phyloP scores from a whole-genome alignment of 2,888 invertebrate species.

The Leistus spinibarbis region DNA sequence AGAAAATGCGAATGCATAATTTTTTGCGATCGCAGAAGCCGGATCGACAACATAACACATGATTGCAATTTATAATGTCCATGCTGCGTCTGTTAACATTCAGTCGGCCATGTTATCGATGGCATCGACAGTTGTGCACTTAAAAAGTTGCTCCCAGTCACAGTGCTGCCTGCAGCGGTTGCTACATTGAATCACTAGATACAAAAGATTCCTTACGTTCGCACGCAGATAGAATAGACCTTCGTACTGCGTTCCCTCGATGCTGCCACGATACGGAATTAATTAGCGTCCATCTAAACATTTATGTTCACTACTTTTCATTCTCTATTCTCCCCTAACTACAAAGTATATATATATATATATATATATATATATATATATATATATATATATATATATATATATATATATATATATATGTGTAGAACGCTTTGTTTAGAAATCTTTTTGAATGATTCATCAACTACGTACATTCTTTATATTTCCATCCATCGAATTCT shows the following conservation, averaged over 20 bases:
- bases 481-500: no score
- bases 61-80: conserved; percentile 52
- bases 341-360: no score
- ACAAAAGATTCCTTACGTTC: conserved; percentile 25
- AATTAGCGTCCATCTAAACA: neutral
- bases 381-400: no score
- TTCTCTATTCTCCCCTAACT: no score
- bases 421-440: no score
- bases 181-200: neutral
- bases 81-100: conserved; percentile 47
- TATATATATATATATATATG: no score
- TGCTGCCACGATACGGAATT: neutral
- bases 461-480: no score
- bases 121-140: conserved; percentile 19
- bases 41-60: conserved; percentile 48
- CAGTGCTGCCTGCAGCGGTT: neutral
- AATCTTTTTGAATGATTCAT: no score
- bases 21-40: conserved; percentile 29
- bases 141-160: conserved; percentile 3
- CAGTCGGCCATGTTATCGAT: conserved; percentile 40
- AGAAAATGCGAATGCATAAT: conserved; percentile 13
- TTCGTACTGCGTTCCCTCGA: neutral
- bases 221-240: neutral
- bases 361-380: no score
- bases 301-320: neutral